phyloP scores from a whole-genome alignment of 2,888 invertebrate genomes.

The Vandiemenella viatica region DNA sequence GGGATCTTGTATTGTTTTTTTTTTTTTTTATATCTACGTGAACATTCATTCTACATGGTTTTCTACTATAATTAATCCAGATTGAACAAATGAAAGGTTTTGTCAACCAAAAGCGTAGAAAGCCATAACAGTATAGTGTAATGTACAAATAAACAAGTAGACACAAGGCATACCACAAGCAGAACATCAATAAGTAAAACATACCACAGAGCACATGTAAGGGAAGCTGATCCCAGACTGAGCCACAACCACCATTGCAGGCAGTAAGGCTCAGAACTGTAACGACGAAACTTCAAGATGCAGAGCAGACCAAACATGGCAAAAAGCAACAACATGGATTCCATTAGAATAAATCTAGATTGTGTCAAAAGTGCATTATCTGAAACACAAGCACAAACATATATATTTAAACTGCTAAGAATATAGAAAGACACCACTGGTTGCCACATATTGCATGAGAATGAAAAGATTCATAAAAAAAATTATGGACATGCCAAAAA shows the following conservation, averaged over 20 bases:
- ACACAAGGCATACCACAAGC: not conserved
- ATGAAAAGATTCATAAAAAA: no score
- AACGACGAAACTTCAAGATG: conserved; percentile 35
- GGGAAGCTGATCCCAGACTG: conserved; percentile 38
- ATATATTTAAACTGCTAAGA: no score
- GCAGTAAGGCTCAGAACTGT: conserved; percentile 33
- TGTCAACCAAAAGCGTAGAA: no score
- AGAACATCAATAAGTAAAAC: conserved; percentile 19
- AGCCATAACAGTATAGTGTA: no score
- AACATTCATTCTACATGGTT: no score
- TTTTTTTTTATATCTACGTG: no score
- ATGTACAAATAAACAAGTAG: conserved; percentile 16
- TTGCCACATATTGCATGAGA: no score
- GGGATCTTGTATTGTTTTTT: no score
- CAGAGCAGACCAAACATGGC: conserved; percentile 55
- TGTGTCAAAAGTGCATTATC: conserved; percentile 86
- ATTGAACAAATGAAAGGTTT: no score
- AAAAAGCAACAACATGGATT: conserved; percentile 79
- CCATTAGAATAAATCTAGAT: conserved; percentile 85
- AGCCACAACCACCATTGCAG: conserved; percentile 53
- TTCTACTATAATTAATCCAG: no score
- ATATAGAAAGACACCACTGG: no score
- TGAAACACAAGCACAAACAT: conserved; percentile 31
- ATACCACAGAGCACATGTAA: conserved; percentile 62
- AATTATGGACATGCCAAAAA: no score